Base-by-base conservation (phyloP, 2,888 invertebrate genomes). In the Nasonia oneida region DNA sequence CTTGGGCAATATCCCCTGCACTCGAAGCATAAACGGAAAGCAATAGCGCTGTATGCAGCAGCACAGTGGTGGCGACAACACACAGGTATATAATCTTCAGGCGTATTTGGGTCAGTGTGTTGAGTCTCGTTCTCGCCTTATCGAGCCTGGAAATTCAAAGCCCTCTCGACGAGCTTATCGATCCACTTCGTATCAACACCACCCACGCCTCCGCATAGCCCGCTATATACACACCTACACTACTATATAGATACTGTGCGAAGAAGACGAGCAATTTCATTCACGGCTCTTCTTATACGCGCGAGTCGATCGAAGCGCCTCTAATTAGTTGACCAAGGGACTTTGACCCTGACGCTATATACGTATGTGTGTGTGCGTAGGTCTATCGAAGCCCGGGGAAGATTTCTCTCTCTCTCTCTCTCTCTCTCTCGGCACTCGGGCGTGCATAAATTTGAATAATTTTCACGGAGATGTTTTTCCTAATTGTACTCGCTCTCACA, bases 401-500 rank as follows among this genome's bases (percentile, higher is more conserved):
- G 76, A 47, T 57, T 70, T 18, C 18, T 23, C 23, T 23, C 23
- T 23, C 23, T 23, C 23, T 57, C 57, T 18, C 29, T 29, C 29
- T 57, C 57, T 18, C 18, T 6, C 29, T 29, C 29, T 29, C 29
- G 61, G 74, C n/a, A 47, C 47, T 67, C n/a, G 4, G 4, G 42
- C n/a, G 18, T 15, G 81, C 85, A 85, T 85, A 82, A 82, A 85
- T 85, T 85, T 85, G 77, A 85, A 85, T 85, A 85, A 81, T 78
- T 50, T 82, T 67, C 85, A 53, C 50, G 53, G 50, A 78, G 85
- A 85, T 82, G 81, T 74, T 85, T 85, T 85, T 78, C 85, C 81
- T 85, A 82, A 82, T 85, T 81, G 85, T 61, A 61, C 57, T 23
- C 64, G 71, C 77, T 77, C 73, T 6, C 81, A 67, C 67, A 61